Evolutionary conservation across 2,888 invertebrate species (phyloP), one percentile per base, ranked within the genome.

Genomic region (Caradrina clavipalpis): DNA sequence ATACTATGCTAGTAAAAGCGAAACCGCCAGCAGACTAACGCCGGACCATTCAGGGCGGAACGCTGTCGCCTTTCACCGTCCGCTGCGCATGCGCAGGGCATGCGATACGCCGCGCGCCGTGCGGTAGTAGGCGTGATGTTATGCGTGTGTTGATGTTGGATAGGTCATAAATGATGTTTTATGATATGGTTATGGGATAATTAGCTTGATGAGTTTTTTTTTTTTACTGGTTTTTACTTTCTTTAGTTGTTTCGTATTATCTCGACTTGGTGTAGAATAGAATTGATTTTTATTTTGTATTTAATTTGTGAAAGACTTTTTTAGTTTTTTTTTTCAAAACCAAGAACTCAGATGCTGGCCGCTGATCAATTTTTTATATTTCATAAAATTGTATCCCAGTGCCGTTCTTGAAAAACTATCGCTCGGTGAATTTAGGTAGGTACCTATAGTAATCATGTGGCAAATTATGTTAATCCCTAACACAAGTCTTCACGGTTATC

Each of bases 51-150:
- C 85, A 88, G 88, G 78, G 87, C 89, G 84, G 87, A 88, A 89
- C 88, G 80, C 73, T 81, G 86, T 84, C 86, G 84, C 89, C 88
- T 88, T 88, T 88, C 88, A 89, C 88, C 83, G 81, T 75, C 73
- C 75, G 83, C 77, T 84, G 83, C 75, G 80, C 35, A 64, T 58
- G 76, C 75, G 80, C 82, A 79, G 80, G 76, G 78, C 78, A 73
- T 63, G 67, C 57, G 67, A 60, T 73, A 71, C 64, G 56, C 61
- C 21, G 45, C 50, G 61, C 69, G 39, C 54, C 15, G 55, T 58
- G 58, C 49, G 62, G 55, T 19, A 45, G 51, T 26, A 58, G 49
- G 42, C 54, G 45, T 58, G 22, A 57, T 68, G 35, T 64, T 67
- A 65, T 57, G 45, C 35, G 47, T 57, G 26, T 49, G 45, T 59